Conservation (phyloP, 92 coral and sea anemone species). For the Umimayanthus kanabou region DNA sequence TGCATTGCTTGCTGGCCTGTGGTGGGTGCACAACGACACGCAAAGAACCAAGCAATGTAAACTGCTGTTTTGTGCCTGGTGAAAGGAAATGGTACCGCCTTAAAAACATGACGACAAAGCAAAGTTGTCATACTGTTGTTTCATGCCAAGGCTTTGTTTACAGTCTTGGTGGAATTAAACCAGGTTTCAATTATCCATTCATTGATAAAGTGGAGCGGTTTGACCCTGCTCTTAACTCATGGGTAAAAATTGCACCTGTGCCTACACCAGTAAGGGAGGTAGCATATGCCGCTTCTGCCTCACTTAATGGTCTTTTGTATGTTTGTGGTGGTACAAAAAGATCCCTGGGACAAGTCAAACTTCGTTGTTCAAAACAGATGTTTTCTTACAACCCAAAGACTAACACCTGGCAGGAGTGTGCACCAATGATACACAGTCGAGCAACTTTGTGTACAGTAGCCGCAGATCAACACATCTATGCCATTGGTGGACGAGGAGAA, state of each 20-base stretch:
- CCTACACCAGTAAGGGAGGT: slow-evolving; percentile 18
- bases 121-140: background rate
- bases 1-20: background rate
- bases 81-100: background rate
- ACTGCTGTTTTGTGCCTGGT: background rate
- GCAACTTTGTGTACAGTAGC: slow-evolving; percentile 69
- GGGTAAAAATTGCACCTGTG: slow-evolving; percentile 61
- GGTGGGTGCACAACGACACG: background rate
- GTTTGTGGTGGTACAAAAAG: slow-evolving; percentile 63
- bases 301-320: slow-evolving; percentile 59
- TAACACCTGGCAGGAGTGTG: slow-evolving; percentile 68
- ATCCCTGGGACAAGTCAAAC: slow-evolving; percentile 50
- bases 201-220: slow-evolving; percentile 43
- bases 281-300: slow-evolving; percentile 54
- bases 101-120: background rate
- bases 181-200: background rate
- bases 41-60: background rate
- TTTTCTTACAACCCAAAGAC: slow-evolving; percentile 64
- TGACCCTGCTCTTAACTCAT: slow-evolving; percentile 60
- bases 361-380: slow-evolving; percentile 54
- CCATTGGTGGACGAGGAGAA: slow-evolving; percentile 40
- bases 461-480: slow-evolving; percentile 30
- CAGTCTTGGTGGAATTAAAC: background rate
- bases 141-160: slow-evolving; percentile 6
- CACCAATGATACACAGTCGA: slow-evolving; percentile 49